Percentiles rank a stretch among this genome's conserved stretches.
phyloP scores from a whole-genome alignment of 2,888 invertebrate species.

The Caenorhabditis panamensis region DNA sequence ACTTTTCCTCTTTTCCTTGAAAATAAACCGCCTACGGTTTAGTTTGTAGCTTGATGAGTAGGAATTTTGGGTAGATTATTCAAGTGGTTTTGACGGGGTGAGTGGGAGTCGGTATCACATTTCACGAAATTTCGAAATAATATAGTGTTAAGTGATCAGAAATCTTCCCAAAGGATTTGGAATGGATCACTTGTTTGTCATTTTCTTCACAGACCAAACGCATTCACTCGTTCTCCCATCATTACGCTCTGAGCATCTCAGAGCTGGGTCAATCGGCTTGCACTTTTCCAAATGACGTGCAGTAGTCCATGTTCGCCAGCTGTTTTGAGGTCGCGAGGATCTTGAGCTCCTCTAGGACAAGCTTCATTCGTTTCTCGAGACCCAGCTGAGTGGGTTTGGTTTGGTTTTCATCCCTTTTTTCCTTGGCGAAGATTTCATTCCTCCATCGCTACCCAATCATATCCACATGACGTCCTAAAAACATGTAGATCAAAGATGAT shows the following conservation, averaged over 20 bases:
- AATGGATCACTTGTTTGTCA: too few relatives aligned
- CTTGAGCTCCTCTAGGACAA: neutral
- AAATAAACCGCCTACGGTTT: neutral
- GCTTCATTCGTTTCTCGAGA: neutral
- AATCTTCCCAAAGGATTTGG: neutral
- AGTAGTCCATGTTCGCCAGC: neutral
- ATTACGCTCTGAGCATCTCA: neutral
- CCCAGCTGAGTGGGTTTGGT: too few relatives aligned
- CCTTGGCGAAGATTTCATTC: too few relatives aligned
- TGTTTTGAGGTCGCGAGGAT: neutral
- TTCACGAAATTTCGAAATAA: neutral
- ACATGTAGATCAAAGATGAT: constrained; percentile 22
- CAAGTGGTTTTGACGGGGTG: neutral
- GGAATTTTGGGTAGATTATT: neutral
- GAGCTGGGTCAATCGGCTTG: constrained; percentile 1
- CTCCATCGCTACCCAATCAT: neutral
- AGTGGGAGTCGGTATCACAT: neutral
- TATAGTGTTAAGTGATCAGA: neutral
- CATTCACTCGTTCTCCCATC: too few relatives aligned
- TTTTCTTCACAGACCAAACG: too few relatives aligned
- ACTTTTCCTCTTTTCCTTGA: neutral
- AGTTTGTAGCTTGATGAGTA: neutral
- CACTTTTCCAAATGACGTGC: neutral
- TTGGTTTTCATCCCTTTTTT: too few relatives aligned
- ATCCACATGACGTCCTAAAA: neutral